Evolutionary conservation across 2,888 invertebrate species (phyloP), one percentile per base, ranked within the genome.

Genomic region (Eilema griseolum): DNA sequence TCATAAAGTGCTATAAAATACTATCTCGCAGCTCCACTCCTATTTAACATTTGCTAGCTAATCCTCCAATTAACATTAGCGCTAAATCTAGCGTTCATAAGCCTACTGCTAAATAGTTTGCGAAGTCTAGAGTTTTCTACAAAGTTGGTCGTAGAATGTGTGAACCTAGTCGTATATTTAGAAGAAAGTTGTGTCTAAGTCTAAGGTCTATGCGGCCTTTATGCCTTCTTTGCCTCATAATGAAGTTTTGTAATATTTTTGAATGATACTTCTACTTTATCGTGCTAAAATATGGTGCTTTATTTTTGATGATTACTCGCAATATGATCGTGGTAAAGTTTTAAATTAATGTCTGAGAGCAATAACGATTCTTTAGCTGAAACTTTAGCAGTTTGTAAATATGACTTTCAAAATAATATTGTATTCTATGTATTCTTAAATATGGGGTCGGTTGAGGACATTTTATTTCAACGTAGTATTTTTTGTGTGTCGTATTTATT

Each of bases 291-390:
- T 52, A 16, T 23, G 16, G 57, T n/a, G 14, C 3, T 41, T 23
- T 24, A 57, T 65, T 31, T 33, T 56, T 33, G 31, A 57, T 57
- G 56, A 33, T 12, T 33, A 56, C 33, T 3, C 31, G 65, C 37
- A 66, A 57, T 66, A 66, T 33, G 56, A 66, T 33, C 24, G 56
- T 20, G 16, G 23, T 33, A 33, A 66, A 66, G 16, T 66, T 66
- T 57, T 56, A 56, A 16, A 66, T 23, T 57, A 24, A 66, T 66
- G 56, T 33, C 23, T 24, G 16, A 57, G 56, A 56, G 33, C 57
- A 57, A 57, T 57, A 57, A 56, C 23, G 41, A 62, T 62, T 62
- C 26, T 31, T 57, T 23, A 23, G n/a, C 23, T 31, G 24, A 8
- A 65, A 65, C 41, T 59, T 37, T 37, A 41, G 37, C 59, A 66